Base-by-base conservation (phyloP, 2,113 vertebrate genomes). In the Noturus placidus region DNA sequence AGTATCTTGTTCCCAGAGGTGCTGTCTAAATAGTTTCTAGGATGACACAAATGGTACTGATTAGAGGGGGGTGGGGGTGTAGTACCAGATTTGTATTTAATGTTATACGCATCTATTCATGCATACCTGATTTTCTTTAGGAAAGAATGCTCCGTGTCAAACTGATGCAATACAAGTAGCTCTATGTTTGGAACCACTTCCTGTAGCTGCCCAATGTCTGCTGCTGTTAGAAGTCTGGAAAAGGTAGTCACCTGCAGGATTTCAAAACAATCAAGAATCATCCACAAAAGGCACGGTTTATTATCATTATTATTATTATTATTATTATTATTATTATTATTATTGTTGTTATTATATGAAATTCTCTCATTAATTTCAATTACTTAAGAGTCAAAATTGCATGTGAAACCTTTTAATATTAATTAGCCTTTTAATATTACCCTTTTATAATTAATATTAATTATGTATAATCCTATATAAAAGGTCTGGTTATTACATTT, bases 101-200 rank as follows among this genome's bases (percentile, higher is more conserved):
- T 9, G 20, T 7, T 69, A 42, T 20, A 72, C 35, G 4, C 33
- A 50, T 35, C 33, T n/a, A 79, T 22, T 63, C 82, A 6, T 88
- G 89, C 96, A 94, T 92, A 99, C 98, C 96, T 94, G 90, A 99
- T 97, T 88, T 95, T 93, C 93, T 95, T 97, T 84, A 98, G 93
- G 91, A 98, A 99, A 0, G 98, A 97, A 69, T 95, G 93, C 85
- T 99, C 97, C 0, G 97, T 99, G 93, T 99, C 97, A 92, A 99
- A 99, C 92, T 97, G 97, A 88, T 98, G 97, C 80, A 99, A 95
- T 0, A 94, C 97, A 35, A 98, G 93, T 79, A 99, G 89, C 30
- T 93, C 94, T 59, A 95, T 93, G 57, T 84, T 93, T 11, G 89
- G 92, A 61, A 83, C 83, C 9, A 95, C 84, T 79, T 94, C 94